phyloP scores from a whole-genome alignment of 2,113 vertebrate species.

The Cololabis saira region DNA sequence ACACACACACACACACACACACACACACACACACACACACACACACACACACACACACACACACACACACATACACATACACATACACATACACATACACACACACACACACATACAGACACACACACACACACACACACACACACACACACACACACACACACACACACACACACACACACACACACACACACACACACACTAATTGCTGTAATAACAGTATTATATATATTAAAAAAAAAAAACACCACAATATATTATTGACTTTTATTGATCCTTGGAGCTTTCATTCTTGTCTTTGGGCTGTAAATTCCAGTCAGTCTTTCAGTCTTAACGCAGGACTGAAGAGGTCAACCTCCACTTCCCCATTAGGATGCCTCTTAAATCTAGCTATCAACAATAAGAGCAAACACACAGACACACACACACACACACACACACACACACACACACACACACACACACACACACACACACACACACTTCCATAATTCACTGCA shows the following conservation, averaged over 20 bases:
- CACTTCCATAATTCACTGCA: conserved; percentile 56
- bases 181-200: no score
- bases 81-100: no score
- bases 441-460: conserved; percentile 18
- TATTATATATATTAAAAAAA: conserved; percentile 49
- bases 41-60: no score
- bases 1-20: no score
- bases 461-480: conserved; percentile 18
- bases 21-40: no score
- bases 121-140: no score
- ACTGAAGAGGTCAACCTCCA: conserved; percentile 51
- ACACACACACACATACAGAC: no score
- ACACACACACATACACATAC: no score
- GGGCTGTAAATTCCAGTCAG: conserved; percentile 46
- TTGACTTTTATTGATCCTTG: conserved; percentile 60
- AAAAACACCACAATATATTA: conserved; percentile 21
- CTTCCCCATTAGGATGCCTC: conserved; percentile 36
- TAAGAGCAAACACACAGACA: conserved; percentile 11
- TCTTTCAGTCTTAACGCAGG: conserved; percentile 46
- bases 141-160: no score
- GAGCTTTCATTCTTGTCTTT: conserved; percentile 49
- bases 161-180: no score
- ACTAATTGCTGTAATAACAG: conserved; percentile 58
- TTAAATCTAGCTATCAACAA: conserved; percentile 17
- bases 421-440: neutral